Evolutionary conservation across 2,797 vertebrate species (phyloP), one percentile per base, ranked within the genome.

Genomic region (Onychomys leucogaster): DNA sequence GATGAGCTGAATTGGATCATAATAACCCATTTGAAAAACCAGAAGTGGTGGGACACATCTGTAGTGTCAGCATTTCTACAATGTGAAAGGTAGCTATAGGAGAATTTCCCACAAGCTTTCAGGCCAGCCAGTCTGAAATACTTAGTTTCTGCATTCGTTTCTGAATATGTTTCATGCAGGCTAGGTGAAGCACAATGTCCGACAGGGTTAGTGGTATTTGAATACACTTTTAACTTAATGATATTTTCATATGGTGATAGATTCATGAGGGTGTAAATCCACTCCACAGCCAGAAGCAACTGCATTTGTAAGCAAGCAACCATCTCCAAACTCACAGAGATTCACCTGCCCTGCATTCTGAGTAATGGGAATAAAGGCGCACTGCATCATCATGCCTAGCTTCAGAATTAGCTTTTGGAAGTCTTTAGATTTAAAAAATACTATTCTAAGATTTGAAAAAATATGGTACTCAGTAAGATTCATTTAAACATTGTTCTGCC

Each of bases 401-500:
- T 86, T 69, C n/a, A 84, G 17, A 4, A 41, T 87, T 88, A 49
- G 63, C 71, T 86, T 63, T 89, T 63, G 25, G 29, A 91, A 19
- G 85, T 86, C 11, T 71, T 80, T 84, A 52, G 29, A 46, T 86
- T 93, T 83, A 25, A 49, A 67, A 96, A 90, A 71, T 34, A 25
- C 25, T 85, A 69, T 80, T 91, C 34, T 91, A 89, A 61, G 37
- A 91, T 90, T 90, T 93, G 71, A 87, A 94, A 94, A 52, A 76
- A 95, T 87, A 69, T 80, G 14, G 5, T 77, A 0, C 71, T 93
- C 71, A 17, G 11, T 67, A 16, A 37, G 49, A 14, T 27, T 71
- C 81, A n/a, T 63, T 84, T 85, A 65, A 94, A 92, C 75, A 81
- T 75, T 73, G 1, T 52, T 89, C 29, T 95, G 9, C 55, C 7